These are phyloP conservation scores for Malthinus seriepunctatus DNA, from an alignment of 2,888 invertebrate genomes.

Conservation along the genomic window DNA sequence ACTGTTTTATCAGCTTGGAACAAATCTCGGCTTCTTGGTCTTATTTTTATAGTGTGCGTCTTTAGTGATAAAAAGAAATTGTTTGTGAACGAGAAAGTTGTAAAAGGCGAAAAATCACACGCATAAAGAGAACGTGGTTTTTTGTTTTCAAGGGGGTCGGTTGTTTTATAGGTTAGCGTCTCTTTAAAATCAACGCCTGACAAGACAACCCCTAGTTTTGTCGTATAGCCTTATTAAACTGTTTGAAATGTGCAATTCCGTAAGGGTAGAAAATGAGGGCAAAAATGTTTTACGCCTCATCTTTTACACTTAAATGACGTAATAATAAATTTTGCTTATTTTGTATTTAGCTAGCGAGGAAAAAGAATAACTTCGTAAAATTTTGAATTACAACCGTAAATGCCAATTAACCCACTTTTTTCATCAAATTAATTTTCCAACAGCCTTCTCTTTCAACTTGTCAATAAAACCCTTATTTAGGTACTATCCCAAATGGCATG, in stretches of 20 bases:
- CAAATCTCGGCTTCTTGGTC: conserved; percentile 18
- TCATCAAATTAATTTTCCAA: no score
- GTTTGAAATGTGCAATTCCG: conserved; percentile 13
- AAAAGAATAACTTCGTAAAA: no score
- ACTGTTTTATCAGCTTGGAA: conserved; percentile 16
- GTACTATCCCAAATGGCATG: no score
- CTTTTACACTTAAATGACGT: conserved; percentile 7
- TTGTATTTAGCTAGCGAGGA: no score
- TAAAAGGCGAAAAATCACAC: background rate
- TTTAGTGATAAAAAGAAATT: conserved; percentile 3
- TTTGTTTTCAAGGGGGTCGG: background rate
- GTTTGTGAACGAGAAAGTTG: background rate
- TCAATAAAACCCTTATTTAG: no score
- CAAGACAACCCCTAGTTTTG: conserved; percentile 13
- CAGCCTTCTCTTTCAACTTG: no score
- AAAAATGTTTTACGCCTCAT: conserved; percentile 11
- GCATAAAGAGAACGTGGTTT: background rate
- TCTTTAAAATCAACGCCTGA: conserved; percentile 13
- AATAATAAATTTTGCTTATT: background rate
- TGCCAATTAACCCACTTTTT: no score
- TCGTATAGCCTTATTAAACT: conserved; percentile 10
- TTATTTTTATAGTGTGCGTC: conserved; percentile 4
- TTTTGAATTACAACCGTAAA: no score
- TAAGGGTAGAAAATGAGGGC: conserved; percentile 10
- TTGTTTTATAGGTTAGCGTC: conserved; percentile 7